A percentile compares a stretch with the other conserved stretches of the same genome.
Conservation (phyloP, 1,140 invertebrate species). For the Melipona quadrifasciata region DNA sequence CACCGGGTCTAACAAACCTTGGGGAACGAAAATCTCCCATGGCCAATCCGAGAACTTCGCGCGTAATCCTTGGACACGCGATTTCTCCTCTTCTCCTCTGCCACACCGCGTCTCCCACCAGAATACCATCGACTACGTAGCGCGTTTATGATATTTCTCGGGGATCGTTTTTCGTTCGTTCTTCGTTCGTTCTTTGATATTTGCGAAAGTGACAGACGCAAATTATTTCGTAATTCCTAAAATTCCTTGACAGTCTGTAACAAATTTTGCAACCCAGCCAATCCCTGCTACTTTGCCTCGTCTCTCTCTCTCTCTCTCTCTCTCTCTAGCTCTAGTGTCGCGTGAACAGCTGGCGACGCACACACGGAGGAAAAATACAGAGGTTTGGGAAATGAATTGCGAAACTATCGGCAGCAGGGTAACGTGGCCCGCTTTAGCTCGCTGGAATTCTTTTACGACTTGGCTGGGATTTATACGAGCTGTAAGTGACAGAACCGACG, state of each 20-base stretch:
- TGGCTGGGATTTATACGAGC: constrained; percentile 74
- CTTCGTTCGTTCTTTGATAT: no score
- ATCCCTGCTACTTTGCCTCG: no score
- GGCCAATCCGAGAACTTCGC: constrained; percentile 64
- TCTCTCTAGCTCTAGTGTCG: no score
- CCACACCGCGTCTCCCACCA: no score
- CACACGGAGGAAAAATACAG: constrained; percentile 39
- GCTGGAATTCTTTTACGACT: constrained; percentile 65
- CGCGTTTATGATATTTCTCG: no score
- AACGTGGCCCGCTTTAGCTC: constrained; percentile 49
- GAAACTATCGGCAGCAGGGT: constrained; percentile 70
- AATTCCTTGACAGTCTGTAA: no score
- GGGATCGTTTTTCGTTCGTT: no score
- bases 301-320: no score
- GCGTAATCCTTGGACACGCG: constrained; percentile 44
- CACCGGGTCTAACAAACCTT: constrained; percentile 74
- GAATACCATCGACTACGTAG: not conserved
- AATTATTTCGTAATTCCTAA: no score
- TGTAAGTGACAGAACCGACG: constrained; percentile 75
- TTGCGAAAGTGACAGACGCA: no score
- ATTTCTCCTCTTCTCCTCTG: constrained; percentile 18
- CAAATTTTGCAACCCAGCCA: no score
- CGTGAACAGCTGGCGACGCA: not conserved
- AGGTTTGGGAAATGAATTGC: constrained; percentile 69
- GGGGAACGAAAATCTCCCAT: constrained; percentile 75